Conservation (phyloP, 2,888 invertebrate species). For the Watsonalla binaria region DNA sequence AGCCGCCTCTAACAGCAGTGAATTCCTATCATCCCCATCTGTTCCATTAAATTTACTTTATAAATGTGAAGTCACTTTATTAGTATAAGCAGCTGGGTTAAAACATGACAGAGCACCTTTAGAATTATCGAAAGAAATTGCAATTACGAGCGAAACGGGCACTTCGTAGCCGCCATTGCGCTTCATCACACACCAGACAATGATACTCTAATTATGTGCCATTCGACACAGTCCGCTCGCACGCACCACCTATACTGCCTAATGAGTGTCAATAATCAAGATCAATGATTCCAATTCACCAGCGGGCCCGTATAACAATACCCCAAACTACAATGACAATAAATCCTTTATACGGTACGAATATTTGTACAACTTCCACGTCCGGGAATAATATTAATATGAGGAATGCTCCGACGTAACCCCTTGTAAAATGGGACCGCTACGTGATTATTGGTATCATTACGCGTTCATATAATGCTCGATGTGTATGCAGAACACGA, state of each 20-base stretch:
- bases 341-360: conserved; percentile 15
- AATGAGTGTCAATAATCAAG: conserved; percentile 62
- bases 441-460: conserved; percentile 43
- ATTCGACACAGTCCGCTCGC: conserved; percentile 56
- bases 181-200: conserved; percentile 64
- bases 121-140: conserved; percentile 58
- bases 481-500: conserved; percentile 60
- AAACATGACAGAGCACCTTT: conserved; percentile 23
- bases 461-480: conserved; percentile 33
- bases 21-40: no score
- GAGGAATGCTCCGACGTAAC: conserved; percentile 31
- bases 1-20: no score
- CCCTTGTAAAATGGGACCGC: conserved; percentile 36
- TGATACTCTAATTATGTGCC: conserved; percentile 71
- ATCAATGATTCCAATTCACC: conserved; percentile 29
- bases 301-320: conserved; percentile 7
- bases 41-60: no score
- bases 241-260: conserved; percentile 38
- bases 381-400: conserved; percentile 34
- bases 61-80: conserved; percentile 7
- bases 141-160: conserved; percentile 64
- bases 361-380: conserved; percentile 32
- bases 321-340: conserved; percentile 5
- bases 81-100: conserved; percentile 25
- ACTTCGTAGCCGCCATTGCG: conserved; percentile 40